Base-by-base conservation (phyloP, 2,888 invertebrate genomes). In the Thymelicus lineola region DNA sequence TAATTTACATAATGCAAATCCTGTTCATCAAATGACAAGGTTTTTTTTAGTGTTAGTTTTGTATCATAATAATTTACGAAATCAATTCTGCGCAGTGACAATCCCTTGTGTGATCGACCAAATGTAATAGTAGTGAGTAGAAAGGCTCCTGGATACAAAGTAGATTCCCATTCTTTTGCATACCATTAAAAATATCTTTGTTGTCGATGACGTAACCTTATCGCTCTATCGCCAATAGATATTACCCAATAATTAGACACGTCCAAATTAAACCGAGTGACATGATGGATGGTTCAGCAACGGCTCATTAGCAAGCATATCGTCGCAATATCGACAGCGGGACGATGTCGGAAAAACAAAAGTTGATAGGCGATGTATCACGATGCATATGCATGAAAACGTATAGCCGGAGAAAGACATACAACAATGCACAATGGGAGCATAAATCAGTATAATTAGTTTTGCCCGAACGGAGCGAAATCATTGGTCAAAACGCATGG, bases 381-480 rank as follows among this genome's bases (percentile, higher is more conserved):
- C 75, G 75, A 74, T 75, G 77, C 77, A 76, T 78, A 86, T 85
- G 88, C 86, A 86, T 84, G 82, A 71, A 76, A 77, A 74, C 75
- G 80, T 79, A 79, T 77, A 80, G 78, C 76, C 75, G 91, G 94
- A 93, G 94, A 90, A 88, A 90, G 91, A 91, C 88, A 94, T 94
- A 94, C 95, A 96, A 97, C 97, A 97, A 97, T 96, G 97, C 96
- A 97, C 97, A 97, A 97, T 97, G 96, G 97, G 95, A 94, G 96
- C 96, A 97, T 97, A 97, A 97, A 97, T 97, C 97, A 97, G 96
- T 96, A 97, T 97, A 97, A 97, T 97, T 97, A 97, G 97, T 96
- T 96, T 95, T 95, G 93, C 87, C 84, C 84, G 87, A 88, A 91
- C 93, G 93, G 89, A 92, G 95, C 89, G 88, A 88, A 95, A 90